These are phyloP conservation scores for Sebastes vulpes DNA, from an alignment of 2,797 vertebrate genomes.

Conservation along the genomic window DNA sequence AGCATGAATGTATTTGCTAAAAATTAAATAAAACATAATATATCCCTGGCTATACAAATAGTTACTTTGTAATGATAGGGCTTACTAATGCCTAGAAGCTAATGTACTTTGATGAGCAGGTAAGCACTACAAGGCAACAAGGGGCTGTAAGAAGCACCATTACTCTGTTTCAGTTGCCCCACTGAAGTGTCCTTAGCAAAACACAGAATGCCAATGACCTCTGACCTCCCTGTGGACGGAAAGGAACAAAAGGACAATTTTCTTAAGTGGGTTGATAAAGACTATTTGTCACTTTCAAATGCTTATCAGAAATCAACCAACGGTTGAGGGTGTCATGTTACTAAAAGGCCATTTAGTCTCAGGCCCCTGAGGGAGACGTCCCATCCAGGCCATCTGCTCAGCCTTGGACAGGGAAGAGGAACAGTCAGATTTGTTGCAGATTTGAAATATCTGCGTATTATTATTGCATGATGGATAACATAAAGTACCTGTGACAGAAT, in stretches of 20 bases:
- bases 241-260: background rate
- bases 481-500: background rate
- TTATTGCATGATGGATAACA: background rate
- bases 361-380: conserved; percentile 33
- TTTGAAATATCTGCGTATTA: background rate
- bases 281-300: conserved; percentile 16
- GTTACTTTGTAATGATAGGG: background rate
- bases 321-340: conserved; percentile 56
- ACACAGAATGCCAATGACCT: background rate
- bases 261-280: background rate
- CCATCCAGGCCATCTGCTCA: conserved; percentile 53
- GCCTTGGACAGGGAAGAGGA: conserved; percentile 6
- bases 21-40: background rate
- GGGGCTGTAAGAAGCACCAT: background rate
- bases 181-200: background rate
- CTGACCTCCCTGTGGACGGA: background rate
- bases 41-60: background rate
- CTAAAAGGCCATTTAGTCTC: conserved; percentile 20
- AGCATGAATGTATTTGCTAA: background rate
- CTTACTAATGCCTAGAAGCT: background rate
- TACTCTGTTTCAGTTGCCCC: background rate
- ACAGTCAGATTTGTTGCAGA: conserved; percentile 7
- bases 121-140: background rate
- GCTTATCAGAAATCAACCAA: conserved; percentile 13
- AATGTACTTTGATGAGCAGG: background rate